phyloP scores from a whole-genome alignment of 2,888 invertebrate species.

The Altica lythri region DNA sequence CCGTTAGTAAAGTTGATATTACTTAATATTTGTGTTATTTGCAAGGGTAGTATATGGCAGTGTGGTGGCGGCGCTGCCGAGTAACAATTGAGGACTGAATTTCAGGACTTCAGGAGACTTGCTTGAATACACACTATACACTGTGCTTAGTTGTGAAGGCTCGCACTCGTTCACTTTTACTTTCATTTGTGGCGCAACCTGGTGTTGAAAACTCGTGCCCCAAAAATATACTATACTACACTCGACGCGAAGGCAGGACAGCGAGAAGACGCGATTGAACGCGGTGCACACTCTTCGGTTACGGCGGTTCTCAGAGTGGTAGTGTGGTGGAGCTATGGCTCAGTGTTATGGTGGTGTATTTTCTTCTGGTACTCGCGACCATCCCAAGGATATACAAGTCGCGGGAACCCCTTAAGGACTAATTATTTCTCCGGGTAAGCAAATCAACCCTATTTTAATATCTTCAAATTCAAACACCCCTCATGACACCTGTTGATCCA shows the following conservation, averaged over 20 bases:
- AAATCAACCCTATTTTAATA: conserved; percentile 8
- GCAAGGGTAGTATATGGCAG: conserved; percentile 47
- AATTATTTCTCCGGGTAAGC: conserved; percentile 50
- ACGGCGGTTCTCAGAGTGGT: conserved; percentile 43
- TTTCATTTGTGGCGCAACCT: conserved; percentile 60
- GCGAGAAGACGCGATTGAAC: conserved; percentile 34
- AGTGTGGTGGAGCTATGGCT: conserved; percentile 52
- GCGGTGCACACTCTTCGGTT: conserved; percentile 33
- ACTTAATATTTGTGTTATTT: conserved; percentile 46
- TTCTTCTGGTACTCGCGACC: conserved; percentile 52
- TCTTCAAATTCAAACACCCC: too few relatives aligned
- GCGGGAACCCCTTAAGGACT: conserved; percentile 54
- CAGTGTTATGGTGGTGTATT: conserved; percentile 48
- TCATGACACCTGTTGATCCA: conserved; percentile 43
- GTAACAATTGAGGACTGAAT: conserved; percentile 15
- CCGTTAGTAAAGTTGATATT: conserved; percentile 51
- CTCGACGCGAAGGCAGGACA: conserved; percentile 49
- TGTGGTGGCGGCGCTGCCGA: conserved; percentile 22
- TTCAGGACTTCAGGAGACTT: conserved; percentile 45
- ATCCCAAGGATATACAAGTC: conserved; percentile 49
- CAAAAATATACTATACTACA: conserved; percentile 54
- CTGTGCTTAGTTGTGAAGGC: conserved; percentile 45
- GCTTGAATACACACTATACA: conserved; percentile 41
- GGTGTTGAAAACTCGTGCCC: conserved; percentile 56
- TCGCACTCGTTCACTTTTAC: conserved; percentile 58